Conservation (phyloP, 2,113 vertebrate species). For the Podarcis cretensis region DNA sequence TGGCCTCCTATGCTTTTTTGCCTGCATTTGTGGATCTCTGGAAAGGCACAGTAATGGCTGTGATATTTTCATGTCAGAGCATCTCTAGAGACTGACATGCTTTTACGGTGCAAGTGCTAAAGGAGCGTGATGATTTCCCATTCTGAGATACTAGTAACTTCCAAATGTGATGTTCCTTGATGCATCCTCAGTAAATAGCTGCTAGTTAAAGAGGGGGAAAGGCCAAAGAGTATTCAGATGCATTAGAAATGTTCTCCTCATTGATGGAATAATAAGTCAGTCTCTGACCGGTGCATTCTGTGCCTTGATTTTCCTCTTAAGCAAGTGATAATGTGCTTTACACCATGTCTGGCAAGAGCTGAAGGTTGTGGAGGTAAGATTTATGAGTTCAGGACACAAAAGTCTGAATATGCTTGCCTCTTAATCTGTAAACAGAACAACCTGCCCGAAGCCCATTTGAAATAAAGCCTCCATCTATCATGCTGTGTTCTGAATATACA, state of each 20-base stretch:
- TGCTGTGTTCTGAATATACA: slow-evolving; percentile 29
- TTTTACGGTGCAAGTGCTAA: background rate
- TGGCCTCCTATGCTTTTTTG: background rate
- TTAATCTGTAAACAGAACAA: slow-evolving; percentile 40
- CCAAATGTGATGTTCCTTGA: background rate
- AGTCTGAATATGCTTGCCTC: slow-evolving; percentile 34
- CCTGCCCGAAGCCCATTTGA: background rate
- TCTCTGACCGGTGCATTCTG: background rate
- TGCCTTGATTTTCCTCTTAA: slow-evolving; percentile 29
- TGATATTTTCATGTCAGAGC: background rate
- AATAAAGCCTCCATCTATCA: slow-evolving; percentile 43
- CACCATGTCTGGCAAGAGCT: slow-evolving; percentile 20
- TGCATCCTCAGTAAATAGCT: too few species aligned
- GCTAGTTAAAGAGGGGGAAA: background rate
- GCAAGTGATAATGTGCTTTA: slow-evolving; percentile 25
- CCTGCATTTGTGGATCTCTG: background rate
- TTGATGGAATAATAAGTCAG: slow-evolving; percentile 10
- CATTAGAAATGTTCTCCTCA: background rate
- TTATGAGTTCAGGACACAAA: slow-evolving; percentile 38
- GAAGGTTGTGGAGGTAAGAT: slow-evolving; percentile 26
- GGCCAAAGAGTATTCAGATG: background rate
- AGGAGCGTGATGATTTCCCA: background rate
- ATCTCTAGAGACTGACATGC: background rate
- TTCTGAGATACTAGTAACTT: background rate
- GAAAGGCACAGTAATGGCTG: background rate